Base-by-base conservation (phyloP, 2,888 invertebrate species). In the Strigamia transsilvanica region DNA sequence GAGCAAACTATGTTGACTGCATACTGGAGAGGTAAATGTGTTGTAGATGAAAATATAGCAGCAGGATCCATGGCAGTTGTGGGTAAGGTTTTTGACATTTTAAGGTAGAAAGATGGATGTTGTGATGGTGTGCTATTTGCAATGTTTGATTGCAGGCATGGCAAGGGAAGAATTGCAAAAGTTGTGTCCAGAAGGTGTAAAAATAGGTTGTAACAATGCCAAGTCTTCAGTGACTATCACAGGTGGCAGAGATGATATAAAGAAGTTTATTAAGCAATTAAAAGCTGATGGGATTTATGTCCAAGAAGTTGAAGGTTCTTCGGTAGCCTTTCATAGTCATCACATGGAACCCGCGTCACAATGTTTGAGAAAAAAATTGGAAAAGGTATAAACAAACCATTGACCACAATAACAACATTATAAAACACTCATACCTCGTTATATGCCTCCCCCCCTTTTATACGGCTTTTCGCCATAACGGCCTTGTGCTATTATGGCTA, bases 121-220 rank as follows among this genome's bases (percentile, higher is more conserved):
- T n/a, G n/a, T n/a, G 12, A 42, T 12, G n/a, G n/a, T n/a, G n/a
- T n/a, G n/a, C n/a, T n/a, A 42, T 7, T 12, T 34, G 7, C 7
- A 34, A 34, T 34, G 34, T 46, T 46, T 46, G 2, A 46, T 46
- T 46, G 4, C 12, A 87, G 89, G 89, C 56, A 89, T 98, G 23
- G 92, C 93, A 83, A 97, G 96, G 96, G 94, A 94, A 86, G 93
- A 95, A 85, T 91, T 93, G 82, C 90, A 90, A 86, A 89, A 89
- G 85, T 91, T 92, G 82, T 93, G 94, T 86, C 96, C 97, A 23
- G 88, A 92, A 42, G 94, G 93, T 86, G 90, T 98, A 21, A 91
- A 91, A 86, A 93, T 96, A 15, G 97, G 97, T 80, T 99, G 99
- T 88, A 97, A 99, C 90, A 99, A 99, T 89, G 93, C 97, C 83